Evolutionary conservation across 2,888 invertebrate genomes (phyloP), one percentile per base, ranked within the genome.

Genomic region (Lepidochrysops patricia): DNA sequence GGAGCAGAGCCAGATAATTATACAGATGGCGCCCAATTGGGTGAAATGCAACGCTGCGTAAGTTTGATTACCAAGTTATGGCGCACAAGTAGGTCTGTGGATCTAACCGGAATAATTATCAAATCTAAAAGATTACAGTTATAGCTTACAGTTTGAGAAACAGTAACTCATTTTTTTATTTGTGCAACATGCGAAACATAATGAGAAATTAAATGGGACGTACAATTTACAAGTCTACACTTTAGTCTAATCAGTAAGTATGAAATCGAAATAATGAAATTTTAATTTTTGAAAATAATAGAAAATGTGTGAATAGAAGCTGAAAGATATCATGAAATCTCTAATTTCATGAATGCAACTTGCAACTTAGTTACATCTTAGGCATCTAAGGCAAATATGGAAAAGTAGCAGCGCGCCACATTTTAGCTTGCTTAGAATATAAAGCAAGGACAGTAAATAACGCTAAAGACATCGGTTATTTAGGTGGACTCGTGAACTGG

Each of bases 1-100:
- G 26, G 25, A 37, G n/a, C 34, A 26, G 50, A n/a, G 59, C 34
- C 62, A 62, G 68, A 68, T 75, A 80, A 79, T 82, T 82, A 80
- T 73, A 76, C 78, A 78, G 74, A 67, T 67, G 65, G 68, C 76
- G 80, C 74, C 69, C 76, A 84, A 75, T 68, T 82, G 66, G 82
- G 82, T 77, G 73, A 78, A 71, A 72, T 70, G 73, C 70, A 74
- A 74, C 62, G 60, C 61, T 61, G 58, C 35, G 37, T 58, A 58
- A 58, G 52, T 61, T 54, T 54, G 29, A 52, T 58, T 37, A 61
- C 37, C 27, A 35, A 49, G 32, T 35, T 32, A 29, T 54, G 19
- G 52, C 7, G 34, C 35, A 52, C 25, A 50, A 34, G 35, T 29
- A 26, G 23, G 26, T 58, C 32, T 48, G 29, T 12, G 26, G 43